phyloP scores from a whole-genome alignment of 2,888 invertebrate genomes.

The Cataglyphis cursor region DNA sequence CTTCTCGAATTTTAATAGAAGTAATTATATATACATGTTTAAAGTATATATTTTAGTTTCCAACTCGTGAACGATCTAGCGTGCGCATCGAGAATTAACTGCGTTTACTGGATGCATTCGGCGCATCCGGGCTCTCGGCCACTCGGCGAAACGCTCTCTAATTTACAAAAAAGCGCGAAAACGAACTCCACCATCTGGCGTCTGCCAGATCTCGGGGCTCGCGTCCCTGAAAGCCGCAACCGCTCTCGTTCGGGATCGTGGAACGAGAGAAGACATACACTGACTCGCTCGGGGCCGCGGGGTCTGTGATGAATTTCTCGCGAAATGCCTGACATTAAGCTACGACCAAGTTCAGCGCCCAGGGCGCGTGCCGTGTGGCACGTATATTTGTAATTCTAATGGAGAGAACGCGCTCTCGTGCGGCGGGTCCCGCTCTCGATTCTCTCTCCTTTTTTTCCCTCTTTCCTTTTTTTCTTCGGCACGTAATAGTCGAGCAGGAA shows the following conservation, averaged over 20 bases:
- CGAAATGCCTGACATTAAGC: conserved; percentile 82
- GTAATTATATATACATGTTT: conserved; percentile 22
- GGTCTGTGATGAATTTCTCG: conserved; percentile 76
- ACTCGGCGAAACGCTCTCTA: conserved; percentile 41
- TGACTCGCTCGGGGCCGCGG: conserved; percentile 59
- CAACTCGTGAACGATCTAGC: conserved; percentile 12
- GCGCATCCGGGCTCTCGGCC: conserved; percentile 25
- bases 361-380: conserved; percentile 81
- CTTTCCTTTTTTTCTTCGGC: conserved; percentile 23
- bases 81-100: conserved; percentile 17
- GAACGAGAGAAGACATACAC: conserved; percentile 34
- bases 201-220: conserved; percentile 52
- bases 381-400: conserved; percentile 84
- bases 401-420: conserved; percentile 66
- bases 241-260: conserved; percentile 20
- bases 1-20: conserved; percentile 42
- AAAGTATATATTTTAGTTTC: conserved; percentile 8
- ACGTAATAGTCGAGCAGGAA: conserved; percentile 71
- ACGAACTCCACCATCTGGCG: conserved; percentile 65
- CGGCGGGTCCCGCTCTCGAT: conserved; percentile 40
- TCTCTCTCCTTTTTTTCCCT: conserved; percentile 12
- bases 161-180: conserved; percentile 44
- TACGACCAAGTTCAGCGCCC: conserved; percentile 81
- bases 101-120: conserved; percentile 31
- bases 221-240: conserved; percentile 30